A percentile compares a stretch with the other conserved stretches of the same genome.
These are phyloP conservation scores for Cetonia aurata DNA, from an alignment of 2,888 invertebrate genomes.

Conservation along the genomic window DNA sequence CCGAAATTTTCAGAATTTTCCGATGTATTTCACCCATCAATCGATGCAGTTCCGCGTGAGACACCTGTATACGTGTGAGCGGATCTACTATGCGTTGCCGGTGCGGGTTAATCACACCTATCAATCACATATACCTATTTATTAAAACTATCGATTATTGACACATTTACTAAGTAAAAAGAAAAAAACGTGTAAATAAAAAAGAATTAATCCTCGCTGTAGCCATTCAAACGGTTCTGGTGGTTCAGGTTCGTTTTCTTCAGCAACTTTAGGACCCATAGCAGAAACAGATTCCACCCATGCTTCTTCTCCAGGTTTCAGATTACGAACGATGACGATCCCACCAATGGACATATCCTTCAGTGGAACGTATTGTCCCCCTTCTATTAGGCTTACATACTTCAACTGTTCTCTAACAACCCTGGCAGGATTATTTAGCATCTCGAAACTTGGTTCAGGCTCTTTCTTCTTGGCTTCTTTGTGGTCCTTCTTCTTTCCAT, in stretches of 20 bases:
- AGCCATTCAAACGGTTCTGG: conserved; percentile 98
- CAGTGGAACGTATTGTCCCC: conserved; percentile 83
- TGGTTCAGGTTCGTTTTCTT: conserved; percentile 96
- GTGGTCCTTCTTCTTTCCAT: conserved; percentile 67
- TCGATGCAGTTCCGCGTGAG: too few species aligned
- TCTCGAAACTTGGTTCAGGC: conserved; percentile 92
- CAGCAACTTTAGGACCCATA: conserved; percentile 91
- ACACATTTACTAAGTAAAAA: conserved; percentile 24
- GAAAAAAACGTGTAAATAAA: not conserved
- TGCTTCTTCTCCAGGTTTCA: conserved; percentile 83
- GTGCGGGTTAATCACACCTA: too few species aligned
- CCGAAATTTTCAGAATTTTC: too few species aligned
- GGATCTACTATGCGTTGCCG: too few species aligned
- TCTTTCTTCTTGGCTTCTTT: conserved; percentile 78
- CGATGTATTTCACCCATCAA: too few species aligned
- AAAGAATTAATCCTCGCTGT: conserved; percentile 78
- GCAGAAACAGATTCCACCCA: conserved; percentile 88
- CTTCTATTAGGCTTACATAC: conserved; percentile 82
- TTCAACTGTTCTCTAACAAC: conserved; percentile 93
- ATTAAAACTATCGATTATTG: conserved; percentile 28
- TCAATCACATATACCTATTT: conserved; percentile 11
- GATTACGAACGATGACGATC: conserved; percentile 93
- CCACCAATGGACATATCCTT: conserved; percentile 97
- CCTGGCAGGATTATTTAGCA: conserved; percentile 94
- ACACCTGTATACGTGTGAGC: too few species aligned